Conservation (phyloP, 1,140 invertebrate genomes). For the Drosophila neocordata region DNA sequence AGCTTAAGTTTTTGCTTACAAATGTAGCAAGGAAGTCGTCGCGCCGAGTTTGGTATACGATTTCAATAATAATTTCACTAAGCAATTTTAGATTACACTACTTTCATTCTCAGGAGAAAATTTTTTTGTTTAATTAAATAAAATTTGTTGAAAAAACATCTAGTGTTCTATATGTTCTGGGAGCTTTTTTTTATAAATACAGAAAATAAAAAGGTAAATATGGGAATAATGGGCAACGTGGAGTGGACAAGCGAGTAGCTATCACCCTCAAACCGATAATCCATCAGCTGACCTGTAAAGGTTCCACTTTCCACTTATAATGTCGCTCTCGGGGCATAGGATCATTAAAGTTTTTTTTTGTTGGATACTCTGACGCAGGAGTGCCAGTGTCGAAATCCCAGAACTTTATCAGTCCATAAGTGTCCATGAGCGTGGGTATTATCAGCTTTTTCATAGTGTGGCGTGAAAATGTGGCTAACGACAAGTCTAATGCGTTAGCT, state of each 20-base stretch:
- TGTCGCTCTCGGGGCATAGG: constrained; percentile 48
- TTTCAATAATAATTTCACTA: no score
- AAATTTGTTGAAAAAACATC: no score
- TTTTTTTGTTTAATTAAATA: no score
- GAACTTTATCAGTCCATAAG: constrained; percentile 77
- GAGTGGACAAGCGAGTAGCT: not conserved
- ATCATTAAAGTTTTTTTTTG: constrained; percentile 20
- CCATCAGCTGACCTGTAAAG: constrained; percentile 53
- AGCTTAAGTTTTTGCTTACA: constrained; percentile 35
- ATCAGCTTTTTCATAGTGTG: constrained; percentile 73
- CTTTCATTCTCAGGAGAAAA: no score
- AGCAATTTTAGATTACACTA: no score
- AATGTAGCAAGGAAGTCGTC: no score
- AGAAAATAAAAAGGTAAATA: no score
- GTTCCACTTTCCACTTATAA: constrained; percentile 49
- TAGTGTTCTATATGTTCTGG: no score
- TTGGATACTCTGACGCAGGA: constrained; percentile 28
- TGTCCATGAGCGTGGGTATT: constrained; percentile 75
- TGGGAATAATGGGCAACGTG: not conserved
- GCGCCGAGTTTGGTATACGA: no score
- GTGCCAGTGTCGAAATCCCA: constrained; percentile 73
- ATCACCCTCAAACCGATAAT: not conserved
- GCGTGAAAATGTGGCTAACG: not conserved
- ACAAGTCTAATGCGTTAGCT: not conserved
- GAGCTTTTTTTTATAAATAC: no score